Percentiles rank a stretch among this genome's conserved stretches.
Evolutionary conservation across 2,113 vertebrate species (phyloP).

Genomic region (Cheilinus undulatus): DNA sequence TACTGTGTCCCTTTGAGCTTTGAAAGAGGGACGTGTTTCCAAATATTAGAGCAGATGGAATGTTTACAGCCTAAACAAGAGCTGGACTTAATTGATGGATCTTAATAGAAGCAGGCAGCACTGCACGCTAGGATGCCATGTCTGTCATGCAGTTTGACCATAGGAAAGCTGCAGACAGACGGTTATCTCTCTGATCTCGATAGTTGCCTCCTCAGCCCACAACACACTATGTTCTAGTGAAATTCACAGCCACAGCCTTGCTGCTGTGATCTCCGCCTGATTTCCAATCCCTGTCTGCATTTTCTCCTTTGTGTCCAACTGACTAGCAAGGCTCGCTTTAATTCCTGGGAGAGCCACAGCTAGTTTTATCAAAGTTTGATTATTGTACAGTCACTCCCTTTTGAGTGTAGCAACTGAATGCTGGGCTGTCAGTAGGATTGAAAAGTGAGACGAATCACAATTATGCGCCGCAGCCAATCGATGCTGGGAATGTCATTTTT

Average conservation of each 20-base stretch:
- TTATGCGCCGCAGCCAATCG: slow-evolving; percentile 18
- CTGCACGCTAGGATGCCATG: slow-evolving; percentile 8
- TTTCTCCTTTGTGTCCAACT: slow-evolving; percentile 44
- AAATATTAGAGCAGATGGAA: slow-evolving; percentile 64
- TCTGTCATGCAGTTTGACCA: slow-evolving; percentile 26
- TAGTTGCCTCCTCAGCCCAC: slow-evolving; percentile 15
- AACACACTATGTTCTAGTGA: slow-evolving; percentile 34
- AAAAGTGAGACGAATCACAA: slow-evolving; percentile 50
- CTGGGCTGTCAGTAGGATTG: slow-evolving; percentile 2
- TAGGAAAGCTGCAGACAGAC: slow-evolving; percentile 12
- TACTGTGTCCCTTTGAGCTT: slow-evolving; percentile 60
- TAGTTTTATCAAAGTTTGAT: slow-evolving; percentile 63
- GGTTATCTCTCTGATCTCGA: slow-evolving; percentile 44
- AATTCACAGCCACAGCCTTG: slow-evolving; percentile 15
- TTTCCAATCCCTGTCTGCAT: slow-evolving; percentile 33
- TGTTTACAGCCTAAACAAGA: slow-evolving; percentile 60
- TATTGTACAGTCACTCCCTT: slow-evolving; percentile 13
- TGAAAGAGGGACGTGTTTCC: slow-evolving; percentile 54
- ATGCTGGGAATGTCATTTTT: slow-evolving; percentile 35
- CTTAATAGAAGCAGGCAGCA: slow-evolving; percentile 35
- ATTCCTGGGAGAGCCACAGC: slow-evolving; percentile 9
- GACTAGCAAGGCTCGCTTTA: slow-evolving; percentile 12
- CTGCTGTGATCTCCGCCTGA: slow-evolving; percentile 32
- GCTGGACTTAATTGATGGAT: slow-evolving; percentile 58
- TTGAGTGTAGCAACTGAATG: slow-evolving; percentile 22